Evolutionary conservation across 1,140 invertebrate species (phyloP).

Genomic region (Drosophila melanica): DNA sequence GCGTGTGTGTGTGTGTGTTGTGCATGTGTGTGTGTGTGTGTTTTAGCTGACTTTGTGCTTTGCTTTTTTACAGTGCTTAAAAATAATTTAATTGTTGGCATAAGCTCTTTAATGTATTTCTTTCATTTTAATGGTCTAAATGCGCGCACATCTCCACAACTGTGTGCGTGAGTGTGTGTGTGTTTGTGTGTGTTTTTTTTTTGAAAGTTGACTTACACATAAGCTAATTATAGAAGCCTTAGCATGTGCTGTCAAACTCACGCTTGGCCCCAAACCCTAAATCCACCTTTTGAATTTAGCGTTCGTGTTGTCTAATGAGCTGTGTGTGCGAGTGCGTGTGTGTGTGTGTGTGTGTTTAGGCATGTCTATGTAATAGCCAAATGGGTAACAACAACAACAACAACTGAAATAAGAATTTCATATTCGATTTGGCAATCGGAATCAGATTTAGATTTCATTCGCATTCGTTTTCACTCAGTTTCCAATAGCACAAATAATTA

Average conservation of each 20-base stretch:
- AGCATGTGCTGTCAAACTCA: background rate
- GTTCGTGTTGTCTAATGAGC: slow-evolving; percentile 15
- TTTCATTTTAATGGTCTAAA: slow-evolving; percentile 43
- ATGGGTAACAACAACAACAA: too few species aligned
- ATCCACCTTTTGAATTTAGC: background rate
- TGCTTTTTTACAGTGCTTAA: slow-evolving; percentile 53
- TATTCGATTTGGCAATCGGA: too few species aligned
- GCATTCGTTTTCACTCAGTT: too few species aligned
- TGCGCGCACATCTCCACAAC: background rate
- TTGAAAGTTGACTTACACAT: slow-evolving; percentile 44
- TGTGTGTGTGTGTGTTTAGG: slow-evolving; percentile 5
- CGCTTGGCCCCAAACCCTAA: background rate
- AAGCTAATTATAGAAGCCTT: slow-evolving; percentile 59
- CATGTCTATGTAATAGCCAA: too few species aligned
- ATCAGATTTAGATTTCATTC: too few species aligned
- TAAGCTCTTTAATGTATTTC: slow-evolving; percentile 72
- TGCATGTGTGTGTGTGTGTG: slow-evolving; percentile 21
- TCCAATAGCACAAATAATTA: too few species aligned
- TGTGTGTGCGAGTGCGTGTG: slow-evolving; percentile 2
- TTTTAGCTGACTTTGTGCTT: slow-evolving; percentile 41
- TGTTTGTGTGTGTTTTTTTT: slow-evolving; percentile 22
- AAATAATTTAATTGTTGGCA: slow-evolving; percentile 79
- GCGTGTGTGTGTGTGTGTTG: slow-evolving; percentile 3
- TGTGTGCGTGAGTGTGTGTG: background rate
- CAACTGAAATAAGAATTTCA: too few species aligned